Conservation (phyloP, 2,888 invertebrate species). For the Pollenia griseotomentosa region DNA sequence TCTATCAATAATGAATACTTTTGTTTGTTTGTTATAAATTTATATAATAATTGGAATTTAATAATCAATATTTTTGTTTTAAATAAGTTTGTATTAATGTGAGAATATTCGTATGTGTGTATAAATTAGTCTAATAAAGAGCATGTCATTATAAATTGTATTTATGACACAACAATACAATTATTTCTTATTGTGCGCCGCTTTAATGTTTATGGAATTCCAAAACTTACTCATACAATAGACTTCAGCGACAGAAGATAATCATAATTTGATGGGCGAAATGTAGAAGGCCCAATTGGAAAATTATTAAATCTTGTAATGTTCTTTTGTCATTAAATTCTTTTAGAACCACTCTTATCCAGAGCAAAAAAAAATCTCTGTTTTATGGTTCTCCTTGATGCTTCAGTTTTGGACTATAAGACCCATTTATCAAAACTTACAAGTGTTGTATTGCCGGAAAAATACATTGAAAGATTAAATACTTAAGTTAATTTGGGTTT, state of each 20-base stretch:
- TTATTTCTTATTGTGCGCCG: slow-evolving; percentile 42
- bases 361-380: too few relatives aligned
- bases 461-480: too few relatives aligned
- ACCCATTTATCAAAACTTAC: too few relatives aligned
- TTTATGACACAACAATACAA: slow-evolving; percentile 52
- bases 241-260: neutral
- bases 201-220: slow-evolving; percentile 67
- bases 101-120: neutral
- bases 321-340: neutral
- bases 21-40: slow-evolving; percentile 1
- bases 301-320: neutral
- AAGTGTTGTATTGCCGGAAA: too few relatives aligned
- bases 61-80: too few relatives aligned
- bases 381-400: too few relatives aligned
- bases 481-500: too few relatives aligned
- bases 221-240: slow-evolving; percentile 43
- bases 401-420: too few relatives aligned
- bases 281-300: slow-evolving; percentile 4
- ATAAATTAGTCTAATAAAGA: slow-evolving; percentile 2
- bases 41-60: slow-evolving; percentile 26
- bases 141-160: slow-evolving; percentile 49
- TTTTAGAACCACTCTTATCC: neutral
- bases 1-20: slow-evolving; percentile 12
- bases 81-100: too few relatives aligned
- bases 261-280: slow-evolving; percentile 1